Evolutionary conservation across 2,888 invertebrate genomes (phyloP).

Genomic region (Julus scanicus): DNA sequence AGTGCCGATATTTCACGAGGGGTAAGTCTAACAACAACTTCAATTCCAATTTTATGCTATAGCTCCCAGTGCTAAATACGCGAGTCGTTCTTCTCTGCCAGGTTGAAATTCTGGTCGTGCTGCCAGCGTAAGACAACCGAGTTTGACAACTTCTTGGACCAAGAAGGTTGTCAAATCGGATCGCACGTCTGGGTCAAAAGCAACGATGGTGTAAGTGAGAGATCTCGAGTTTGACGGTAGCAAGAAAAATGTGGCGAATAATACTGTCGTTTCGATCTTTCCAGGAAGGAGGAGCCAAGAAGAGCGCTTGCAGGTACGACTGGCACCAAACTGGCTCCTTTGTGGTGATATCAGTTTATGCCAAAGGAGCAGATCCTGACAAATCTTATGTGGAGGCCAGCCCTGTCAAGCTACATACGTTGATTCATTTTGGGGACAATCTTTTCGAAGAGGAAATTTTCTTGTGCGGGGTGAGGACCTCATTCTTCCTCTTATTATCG

Average conservation of each 20-base stretch:
- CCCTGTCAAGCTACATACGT: constrained; percentile 80
- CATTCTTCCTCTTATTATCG: neutral
- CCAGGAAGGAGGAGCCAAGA: constrained; percentile 56
- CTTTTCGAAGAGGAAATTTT: constrained; percentile 82
- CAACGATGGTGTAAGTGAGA: constrained; percentile 67
- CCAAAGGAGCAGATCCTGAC: constrained; percentile 87
- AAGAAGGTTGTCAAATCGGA: constrained; percentile 88
- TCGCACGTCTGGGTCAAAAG: constrained; percentile 85
- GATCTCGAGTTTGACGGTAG: neutral
- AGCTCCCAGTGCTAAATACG: neutral
- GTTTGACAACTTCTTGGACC: constrained; percentile 90
- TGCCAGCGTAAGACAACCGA: constrained; percentile 93
- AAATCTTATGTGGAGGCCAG: constrained; percentile 82
- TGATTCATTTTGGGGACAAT: constrained; percentile 82
- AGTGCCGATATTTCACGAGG: constrained; percentile 93
- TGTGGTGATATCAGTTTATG: constrained; percentile 89
- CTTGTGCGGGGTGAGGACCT: constrained; percentile 76
- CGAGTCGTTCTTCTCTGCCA: constrained; percentile 61
- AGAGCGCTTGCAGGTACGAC: constrained; percentile 80
- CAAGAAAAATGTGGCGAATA: neutral
- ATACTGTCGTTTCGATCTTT: neutral
- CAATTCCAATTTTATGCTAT: neutral
- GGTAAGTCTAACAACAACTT: constrained; percentile 65
- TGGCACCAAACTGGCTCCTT: constrained; percentile 92
- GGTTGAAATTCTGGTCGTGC: constrained; percentile 95